Evolutionary conservation across 1,140 invertebrate species (phyloP), one percentile per base, ranked within the genome.

Genomic region (Bombus confusus): DNA sequence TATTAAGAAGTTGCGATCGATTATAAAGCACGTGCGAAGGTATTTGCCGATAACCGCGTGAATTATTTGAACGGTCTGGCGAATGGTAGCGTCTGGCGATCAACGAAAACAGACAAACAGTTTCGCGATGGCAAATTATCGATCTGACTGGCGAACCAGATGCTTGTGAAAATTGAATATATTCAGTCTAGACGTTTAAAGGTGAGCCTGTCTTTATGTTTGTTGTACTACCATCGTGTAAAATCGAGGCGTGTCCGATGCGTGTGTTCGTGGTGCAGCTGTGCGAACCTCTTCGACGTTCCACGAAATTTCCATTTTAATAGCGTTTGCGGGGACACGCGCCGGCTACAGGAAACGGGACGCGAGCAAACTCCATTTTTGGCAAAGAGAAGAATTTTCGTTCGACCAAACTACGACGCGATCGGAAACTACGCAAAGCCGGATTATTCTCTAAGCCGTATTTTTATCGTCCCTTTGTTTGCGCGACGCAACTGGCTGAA

Each of bases 101-200:
- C 37, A 6, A 22, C 57, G 75, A 77, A 41, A 64, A 41, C 28
- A 10, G 8, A 28, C 57, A 18, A 62, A 59, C 28, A 25, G 18
- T 18, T 3, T 25, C 37, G 31, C 8, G 15, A 34, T 25, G 25
- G 12, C 34, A 31, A 64, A 76, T 83, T 76, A 83, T 83, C 72
- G 59, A 83, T 39, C 25, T 0, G 9, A 39, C 73, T 22, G 2
- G 73, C 52, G 41, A 37, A 25, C 10, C 41, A 28, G 15, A 22
- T 25, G 69, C 6, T 34, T 52, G 15, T 37, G 62, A 75, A 82
- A 82, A 83, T 76, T 66, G 28, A 76, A 83, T 41, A 59, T 39
- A 43, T 34, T 1, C 43, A 57, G 62, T 69, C 73, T 83, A 77
- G 62, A 83, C 81, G 31, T n/a, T 37, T 43, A 68, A 69, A 83